These are phyloP conservation scores for Lophotis ruficrista DNA, from an alignment of 2,113 vertebrate genomes.

Conservation along the genomic window DNA sequence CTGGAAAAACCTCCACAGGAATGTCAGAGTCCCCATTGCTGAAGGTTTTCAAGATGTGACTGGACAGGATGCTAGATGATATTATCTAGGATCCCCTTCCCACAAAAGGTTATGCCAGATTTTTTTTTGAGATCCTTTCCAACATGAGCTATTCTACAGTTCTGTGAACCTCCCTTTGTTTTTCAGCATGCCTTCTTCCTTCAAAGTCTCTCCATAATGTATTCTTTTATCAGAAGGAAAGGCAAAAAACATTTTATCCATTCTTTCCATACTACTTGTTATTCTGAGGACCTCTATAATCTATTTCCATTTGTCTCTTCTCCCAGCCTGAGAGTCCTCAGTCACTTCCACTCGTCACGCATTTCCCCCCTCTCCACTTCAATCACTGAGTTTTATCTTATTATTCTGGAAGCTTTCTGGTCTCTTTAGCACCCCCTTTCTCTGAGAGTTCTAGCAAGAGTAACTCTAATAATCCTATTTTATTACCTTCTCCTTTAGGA, in stretches of 20 bases:
- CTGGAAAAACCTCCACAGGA: background rate
- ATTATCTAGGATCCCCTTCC: background rate
- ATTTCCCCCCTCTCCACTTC: background rate
- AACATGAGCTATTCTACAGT: background rate
- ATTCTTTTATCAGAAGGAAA: background rate
- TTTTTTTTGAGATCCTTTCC: background rate
- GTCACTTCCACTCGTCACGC: background rate
- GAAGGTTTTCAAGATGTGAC: background rate
- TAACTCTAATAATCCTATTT: background rate
- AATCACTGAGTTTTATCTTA: background rate
- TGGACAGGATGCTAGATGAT: background rate
- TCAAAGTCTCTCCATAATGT: background rate
- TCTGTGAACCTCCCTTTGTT: background rate
- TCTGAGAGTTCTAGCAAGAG: background rate
- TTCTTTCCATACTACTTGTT: background rate
- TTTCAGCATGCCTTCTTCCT: background rate
- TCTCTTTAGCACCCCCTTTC: background rate
- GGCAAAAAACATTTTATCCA: background rate
- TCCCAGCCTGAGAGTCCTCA: background rate
- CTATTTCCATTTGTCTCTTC: background rate
- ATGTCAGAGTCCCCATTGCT: background rate
- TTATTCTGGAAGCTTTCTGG: background rate
- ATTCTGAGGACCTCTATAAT: background rate
- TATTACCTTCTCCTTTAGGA: background rate
- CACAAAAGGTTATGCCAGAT: background rate